Percentiles rank a stretch among this genome's conserved stretches.
Evolutionary conservation across 2,888 invertebrate species (phyloP).

Genomic region (Pilophorus perplexus): DNA sequence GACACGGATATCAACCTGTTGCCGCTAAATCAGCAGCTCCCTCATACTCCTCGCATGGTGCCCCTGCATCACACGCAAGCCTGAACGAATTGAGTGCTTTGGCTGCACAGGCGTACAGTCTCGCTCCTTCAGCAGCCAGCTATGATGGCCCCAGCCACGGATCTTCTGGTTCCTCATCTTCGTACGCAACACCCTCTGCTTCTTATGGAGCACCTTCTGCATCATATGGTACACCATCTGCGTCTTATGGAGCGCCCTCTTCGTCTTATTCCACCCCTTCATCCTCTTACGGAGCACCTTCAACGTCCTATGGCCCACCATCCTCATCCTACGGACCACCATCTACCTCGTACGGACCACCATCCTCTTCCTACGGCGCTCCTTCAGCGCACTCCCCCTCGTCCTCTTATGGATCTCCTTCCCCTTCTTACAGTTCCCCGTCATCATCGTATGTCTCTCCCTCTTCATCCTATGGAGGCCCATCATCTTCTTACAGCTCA

Average conservation of each 20-base stretch:
- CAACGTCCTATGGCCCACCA: constrained; percentile 40
- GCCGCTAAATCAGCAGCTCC: not conserved
- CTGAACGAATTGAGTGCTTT: constrained; percentile 18
- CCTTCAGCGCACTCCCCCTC: constrained; percentile 21
- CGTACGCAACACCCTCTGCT: constrained; percentile 35
- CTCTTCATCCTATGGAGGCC: constrained; percentile 39
- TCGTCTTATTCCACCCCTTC: constrained; percentile 43
- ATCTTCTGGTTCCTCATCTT: constrained; percentile 38
- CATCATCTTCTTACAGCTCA: constrained; percentile 25
- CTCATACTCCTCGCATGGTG: not conserved
- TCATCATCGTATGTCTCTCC: constrained; percentile 41
- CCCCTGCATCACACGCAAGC: constrained; percentile 2
- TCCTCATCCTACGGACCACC: constrained; percentile 11
- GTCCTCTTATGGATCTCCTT: constrained; percentile 12
- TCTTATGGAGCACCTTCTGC: constrained; percentile 2
- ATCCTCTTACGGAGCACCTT: constrained; percentile 20
- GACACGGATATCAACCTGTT: constrained; percentile 14
- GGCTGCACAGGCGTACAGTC: constrained; percentile 9
- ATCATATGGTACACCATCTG: constrained; percentile 3
- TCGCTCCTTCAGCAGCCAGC: constrained; percentile 4
- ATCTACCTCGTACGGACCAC: not conserved
- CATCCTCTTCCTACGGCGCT: constrained; percentile 4
- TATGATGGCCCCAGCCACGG: constrained; percentile 24
- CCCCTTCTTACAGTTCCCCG: constrained; percentile 42
- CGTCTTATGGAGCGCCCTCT: constrained; percentile 34